A percentile compares a stretch with the other conserved stretches of the same genome.
Evolutionary conservation across 2,888 invertebrate genomes (phyloP).

Genomic region (Dolichopus griseipennis): DNA sequence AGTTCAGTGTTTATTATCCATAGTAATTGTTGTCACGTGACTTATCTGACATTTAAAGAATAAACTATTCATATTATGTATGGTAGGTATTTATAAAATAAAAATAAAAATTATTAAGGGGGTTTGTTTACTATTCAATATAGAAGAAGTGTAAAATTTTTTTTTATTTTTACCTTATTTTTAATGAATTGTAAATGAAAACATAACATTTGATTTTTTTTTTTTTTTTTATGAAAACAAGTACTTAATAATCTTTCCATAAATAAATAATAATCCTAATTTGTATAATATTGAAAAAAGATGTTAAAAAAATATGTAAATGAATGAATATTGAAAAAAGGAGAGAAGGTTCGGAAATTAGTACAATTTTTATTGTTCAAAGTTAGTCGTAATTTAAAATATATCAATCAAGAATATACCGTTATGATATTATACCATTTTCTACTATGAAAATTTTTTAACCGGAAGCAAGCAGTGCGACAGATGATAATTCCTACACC

Average conservation of each 20-base stretch:
- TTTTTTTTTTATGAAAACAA: neutral
- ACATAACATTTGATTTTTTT: neutral
- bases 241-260: neutral
- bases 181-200: conserved; percentile 1
- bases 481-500: too few relatives aligned
- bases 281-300: neutral
- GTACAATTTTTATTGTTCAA: too few relatives aligned
- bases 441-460: too few relatives aligned
- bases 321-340: too few relatives aligned
- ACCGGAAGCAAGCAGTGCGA: too few relatives aligned
- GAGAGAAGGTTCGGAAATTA: too few relatives aligned
- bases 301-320: neutral
- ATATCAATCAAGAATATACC: too few relatives aligned
- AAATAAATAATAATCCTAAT: neutral
- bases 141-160: conserved; percentile 8
- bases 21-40: conserved; percentile 20
- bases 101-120: neutral
- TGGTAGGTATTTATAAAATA: too few relatives aligned
- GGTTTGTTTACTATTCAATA: conserved; percentile 6
- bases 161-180: conserved; percentile 7
- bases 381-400: too few relatives aligned
- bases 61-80: neutral
- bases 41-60: conserved; percentile 18
- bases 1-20: conserved; percentile 17
- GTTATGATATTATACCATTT: too few relatives aligned